Conservation (phyloP, 1,140 invertebrate species). For the Papilio glaucus region DNA sequence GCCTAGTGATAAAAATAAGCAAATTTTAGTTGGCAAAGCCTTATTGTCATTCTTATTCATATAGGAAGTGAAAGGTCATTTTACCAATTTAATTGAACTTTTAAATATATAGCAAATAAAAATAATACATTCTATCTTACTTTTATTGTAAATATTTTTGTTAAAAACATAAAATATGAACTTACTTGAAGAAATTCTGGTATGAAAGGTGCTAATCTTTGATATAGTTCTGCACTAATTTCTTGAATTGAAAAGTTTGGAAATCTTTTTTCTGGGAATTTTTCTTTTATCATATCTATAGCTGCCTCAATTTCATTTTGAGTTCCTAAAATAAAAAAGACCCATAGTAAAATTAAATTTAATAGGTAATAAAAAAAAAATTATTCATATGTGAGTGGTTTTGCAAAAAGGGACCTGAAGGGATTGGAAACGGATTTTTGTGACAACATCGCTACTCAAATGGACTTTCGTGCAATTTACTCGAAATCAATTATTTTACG, state of each 20-base stretch:
- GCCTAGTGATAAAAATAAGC: not conserved
- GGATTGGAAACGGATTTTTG: too few species aligned
- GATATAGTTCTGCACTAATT: slow-evolving; percentile 86
- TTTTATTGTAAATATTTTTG: too few species aligned
- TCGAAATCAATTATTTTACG: too few species aligned
- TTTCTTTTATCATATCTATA: slow-evolving; percentile 91
- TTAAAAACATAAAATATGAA: slow-evolving; percentile 38
- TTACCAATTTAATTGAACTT: too few species aligned
- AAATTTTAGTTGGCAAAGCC: not conserved
- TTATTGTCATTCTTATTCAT: not conserved
- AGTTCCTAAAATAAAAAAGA: slow-evolving; percentile 82
- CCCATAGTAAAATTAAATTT: slow-evolving; percentile 23
- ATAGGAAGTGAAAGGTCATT: too few species aligned
- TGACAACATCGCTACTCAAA: too few species aligned
- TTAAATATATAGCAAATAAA: too few species aligned
- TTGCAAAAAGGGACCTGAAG: too few species aligned
- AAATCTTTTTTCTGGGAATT: slow-evolving; percentile 91
- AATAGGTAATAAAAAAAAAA: not conserved
- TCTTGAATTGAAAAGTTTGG: slow-evolving; percentile 91
- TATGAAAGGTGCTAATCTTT: slow-evolving; percentile 83
- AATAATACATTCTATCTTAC: too few species aligned
- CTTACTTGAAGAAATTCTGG: slow-evolving; percentile 87
- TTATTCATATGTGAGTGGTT: too few species aligned
- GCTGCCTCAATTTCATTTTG: slow-evolving; percentile 90
- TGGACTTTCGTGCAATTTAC: too few species aligned